Percentiles rank a stretch among this genome's conserved stretches.
phyloP scores from a whole-genome alignment of 2,797 vertebrate species.

The Eidolon dupreanum region DNA sequence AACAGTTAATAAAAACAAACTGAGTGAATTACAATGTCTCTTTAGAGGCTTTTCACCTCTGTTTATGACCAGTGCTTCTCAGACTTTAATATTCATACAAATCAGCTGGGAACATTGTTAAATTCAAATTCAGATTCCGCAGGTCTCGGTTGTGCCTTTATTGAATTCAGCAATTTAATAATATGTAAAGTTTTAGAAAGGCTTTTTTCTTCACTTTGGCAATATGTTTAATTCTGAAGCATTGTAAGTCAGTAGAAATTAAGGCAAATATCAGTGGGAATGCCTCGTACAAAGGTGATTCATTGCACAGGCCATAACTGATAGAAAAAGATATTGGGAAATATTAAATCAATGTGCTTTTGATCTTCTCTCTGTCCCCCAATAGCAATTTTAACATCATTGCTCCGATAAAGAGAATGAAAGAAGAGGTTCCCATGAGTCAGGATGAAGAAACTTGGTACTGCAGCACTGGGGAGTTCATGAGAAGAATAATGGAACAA shows the following conservation, averaged over 20 bases:
- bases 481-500: not conserved
- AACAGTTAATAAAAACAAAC: not conserved
- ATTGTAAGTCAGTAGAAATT: conserved; percentile 30
- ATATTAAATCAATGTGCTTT: not conserved
- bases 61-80: not conserved
- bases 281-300: not conserved
- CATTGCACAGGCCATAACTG: not conserved
- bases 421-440: not conserved
- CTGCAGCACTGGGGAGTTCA: not conserved
- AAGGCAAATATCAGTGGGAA: not conserved
- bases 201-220: conserved; percentile 9
- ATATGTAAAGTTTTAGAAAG: conserved; percentile 52
- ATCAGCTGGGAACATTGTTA: not conserved
- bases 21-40: not conserved
- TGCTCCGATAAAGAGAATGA: not conserved
- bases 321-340: not conserved
- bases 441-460: not conserved
- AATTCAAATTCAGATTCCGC: not conserved
- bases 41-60: not conserved
- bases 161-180: conserved; percentile 58
- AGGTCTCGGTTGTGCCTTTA: not conserved
- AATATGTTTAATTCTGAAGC: conserved; percentile 55
- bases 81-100: not conserved
- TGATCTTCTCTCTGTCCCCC: not conserved
- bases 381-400: not conserved